Percentiles rank a stretch among this genome's conserved stretches.
phyloP scores from a whole-genome alignment of 2,888 invertebrate genomes.

The Nephrocerus scutellatus region DNA sequence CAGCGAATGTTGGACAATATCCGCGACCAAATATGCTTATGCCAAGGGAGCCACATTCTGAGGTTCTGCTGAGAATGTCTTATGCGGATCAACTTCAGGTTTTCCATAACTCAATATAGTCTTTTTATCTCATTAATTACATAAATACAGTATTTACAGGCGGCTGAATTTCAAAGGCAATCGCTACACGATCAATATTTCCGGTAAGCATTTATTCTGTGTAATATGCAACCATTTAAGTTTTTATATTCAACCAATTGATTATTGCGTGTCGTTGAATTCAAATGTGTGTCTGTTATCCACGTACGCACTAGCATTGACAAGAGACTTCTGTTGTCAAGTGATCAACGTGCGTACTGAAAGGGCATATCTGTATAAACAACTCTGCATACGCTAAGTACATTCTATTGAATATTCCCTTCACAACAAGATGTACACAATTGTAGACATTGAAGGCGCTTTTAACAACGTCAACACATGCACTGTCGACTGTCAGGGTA shows the following conservation, averaged over 20 bases:
- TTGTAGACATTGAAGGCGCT: no score
- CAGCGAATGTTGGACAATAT: slow-evolving; percentile 49
- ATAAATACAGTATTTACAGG: slow-evolving; percentile 49
- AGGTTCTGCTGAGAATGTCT: slow-evolving; percentile 48
- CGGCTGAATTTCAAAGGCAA: slow-evolving; percentile 48
- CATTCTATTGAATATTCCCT: no score
- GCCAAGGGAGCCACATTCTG: slow-evolving; percentile 48
- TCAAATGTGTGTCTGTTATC: slow-evolving; percentile 20
- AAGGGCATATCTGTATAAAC: background rate
- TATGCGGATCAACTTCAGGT: slow-evolving; percentile 50
- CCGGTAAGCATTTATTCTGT: slow-evolving; percentile 35
- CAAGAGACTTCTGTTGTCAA: no score
- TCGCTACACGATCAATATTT: slow-evolving; percentile 49
- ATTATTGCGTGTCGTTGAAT: background rate
- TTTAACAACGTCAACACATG: no score
- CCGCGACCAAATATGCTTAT: slow-evolving; percentile 50
- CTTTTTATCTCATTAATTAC: slow-evolving; percentile 45
- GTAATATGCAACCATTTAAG: slow-evolving; percentile 14
- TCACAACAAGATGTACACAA: no score
- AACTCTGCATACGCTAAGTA: background rate
- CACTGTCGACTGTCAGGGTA: no score
- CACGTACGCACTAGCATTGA: no score
- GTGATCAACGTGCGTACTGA: no score
- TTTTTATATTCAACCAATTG: slow-evolving; percentile 3
- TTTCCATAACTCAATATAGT: slow-evolving; percentile 36